phyloP scores from a whole-genome alignment of 2,888 invertebrate genomes.

The Hoplodrina blanda region DNA sequence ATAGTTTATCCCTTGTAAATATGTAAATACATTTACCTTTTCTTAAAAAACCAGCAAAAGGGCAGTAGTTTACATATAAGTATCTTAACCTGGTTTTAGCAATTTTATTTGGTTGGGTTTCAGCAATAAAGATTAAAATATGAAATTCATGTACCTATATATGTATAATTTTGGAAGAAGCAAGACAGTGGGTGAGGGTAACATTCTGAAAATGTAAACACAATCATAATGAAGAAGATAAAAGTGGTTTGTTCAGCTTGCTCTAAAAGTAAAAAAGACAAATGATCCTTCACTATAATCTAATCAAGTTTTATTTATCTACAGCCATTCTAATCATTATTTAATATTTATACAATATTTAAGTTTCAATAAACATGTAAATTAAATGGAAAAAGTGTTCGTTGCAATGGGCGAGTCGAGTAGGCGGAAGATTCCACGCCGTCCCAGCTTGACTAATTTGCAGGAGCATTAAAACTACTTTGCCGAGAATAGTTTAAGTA shows the following conservation, averaged over 20 bases:
- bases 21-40: constrained; percentile 58
- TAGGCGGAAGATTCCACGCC: constrained; percentile 37
- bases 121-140: not conserved
- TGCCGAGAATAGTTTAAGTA: constrained; percentile 52
- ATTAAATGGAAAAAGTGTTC: constrained; percentile 41
- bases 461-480: constrained; percentile 49
- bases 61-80: constrained; percentile 39
- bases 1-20: constrained; percentile 67
- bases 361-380: constrained; percentile 26
- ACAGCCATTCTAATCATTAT: not conserved
- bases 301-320: not conserved
- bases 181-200: too few relatives aligned
- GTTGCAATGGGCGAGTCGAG: constrained; percentile 32
- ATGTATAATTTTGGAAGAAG: too few relatives aligned
- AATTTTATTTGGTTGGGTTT: constrained; percentile 10
- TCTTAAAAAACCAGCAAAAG: constrained; percentile 48
- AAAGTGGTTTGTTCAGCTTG: too few relatives aligned
- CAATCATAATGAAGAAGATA: too few relatives aligned
- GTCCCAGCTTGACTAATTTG: constrained; percentile 54
- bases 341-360: not conserved
- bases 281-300: not conserved
- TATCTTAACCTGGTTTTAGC: constrained; percentile 35
- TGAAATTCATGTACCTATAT: too few relatives aligned
- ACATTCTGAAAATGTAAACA: too few relatives aligned
- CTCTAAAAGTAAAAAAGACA: too few relatives aligned